Evolutionary conservation across 2,113 vertebrate genomes (phyloP), one percentile per base, ranked within the genome.

Genomic region (Engraulis encrasicolus): DNA sequence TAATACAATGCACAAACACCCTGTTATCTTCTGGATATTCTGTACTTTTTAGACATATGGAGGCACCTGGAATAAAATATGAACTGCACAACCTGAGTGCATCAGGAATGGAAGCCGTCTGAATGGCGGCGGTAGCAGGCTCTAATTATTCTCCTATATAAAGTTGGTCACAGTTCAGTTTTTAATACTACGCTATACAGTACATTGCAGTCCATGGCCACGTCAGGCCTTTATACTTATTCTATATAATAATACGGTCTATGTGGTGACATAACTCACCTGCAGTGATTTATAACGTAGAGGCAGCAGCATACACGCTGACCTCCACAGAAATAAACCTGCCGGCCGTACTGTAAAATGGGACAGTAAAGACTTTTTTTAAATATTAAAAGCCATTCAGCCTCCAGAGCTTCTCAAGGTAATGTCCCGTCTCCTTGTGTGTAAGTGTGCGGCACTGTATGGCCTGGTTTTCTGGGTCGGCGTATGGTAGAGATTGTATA

Each of bases 311-410:
- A n/a, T n/a, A 36, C 66, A 0, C 12, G 66, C 14, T 74, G 66
- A 74, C 66, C 66, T 74, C 4, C 14, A 27, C 66, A 74, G 34
- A 31, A 34, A 74, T 74, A 74, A 74, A 74, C 14, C 66, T 34
- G 66, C 31, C n/a, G n/a, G n/a, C n/a, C n/a, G n/a, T 11, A 36
- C 31, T 11, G 7, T 74, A 17, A 74, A 74, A 34, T 74, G 11
- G 66, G 66, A 23, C 66, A 74, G 27, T 31, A 15, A 74, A 17
- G 14, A 31, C 23, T 34, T 74, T 74, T n/a, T n/a, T n/a, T n/a
- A n/a, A n/a, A 74, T 74, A 74, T 74, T n/a, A n/a, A 74, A 74
- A 74, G 31, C 17, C 66, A 74, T 74, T 74, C 66, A 74, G 66
- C 31, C 66, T 74, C 66, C 14, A 74, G 66, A 31, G 66, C n/a